These are phyloP conservation scores for Saxicola maurus DNA, from an alignment of 2,797 vertebrate species.

Conservation along the genomic window DNA sequence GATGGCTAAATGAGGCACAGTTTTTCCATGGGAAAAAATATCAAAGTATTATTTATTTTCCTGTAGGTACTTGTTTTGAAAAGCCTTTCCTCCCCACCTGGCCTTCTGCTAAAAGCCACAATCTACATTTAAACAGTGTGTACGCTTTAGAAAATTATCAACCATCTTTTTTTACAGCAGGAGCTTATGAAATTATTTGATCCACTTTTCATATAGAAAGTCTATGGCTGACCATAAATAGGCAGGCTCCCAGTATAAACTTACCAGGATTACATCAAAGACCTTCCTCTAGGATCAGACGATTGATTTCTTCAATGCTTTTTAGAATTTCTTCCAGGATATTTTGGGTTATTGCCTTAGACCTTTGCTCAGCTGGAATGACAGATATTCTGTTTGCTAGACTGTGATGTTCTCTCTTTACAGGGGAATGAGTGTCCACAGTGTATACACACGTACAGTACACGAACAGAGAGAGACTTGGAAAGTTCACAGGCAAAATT, in stretches of 20 bases:
- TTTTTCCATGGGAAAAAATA: slow-evolving; percentile 62
- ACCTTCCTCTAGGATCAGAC: slow-evolving; percentile 70
- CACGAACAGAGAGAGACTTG: slow-evolving; percentile 27
- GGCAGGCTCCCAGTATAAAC: slow-evolving; percentile 77
- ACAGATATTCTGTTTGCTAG: slow-evolving; percentile 64
- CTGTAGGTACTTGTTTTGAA: slow-evolving; percentile 71
- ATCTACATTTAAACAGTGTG: slow-evolving; percentile 34
- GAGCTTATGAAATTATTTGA: slow-evolving; percentile 47
- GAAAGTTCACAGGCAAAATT: slow-evolving; percentile 57
- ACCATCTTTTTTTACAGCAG: slow-evolving; percentile 40
- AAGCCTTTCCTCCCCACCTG: slow-evolving; percentile 67
- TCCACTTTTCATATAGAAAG: slow-evolving; percentile 59
- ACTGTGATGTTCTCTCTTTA: slow-evolving; percentile 61
- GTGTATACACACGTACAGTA: slow-evolving; percentile 13
- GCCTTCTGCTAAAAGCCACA: slow-evolving; percentile 56
- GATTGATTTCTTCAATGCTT: slow-evolving; percentile 71
- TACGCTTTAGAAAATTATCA: slow-evolving; percentile 31
- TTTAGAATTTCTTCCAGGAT: slow-evolving; percentile 70
- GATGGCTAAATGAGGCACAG: slow-evolving; percentile 52
- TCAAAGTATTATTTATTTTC: slow-evolving; percentile 75
- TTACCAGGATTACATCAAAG: slow-evolving; percentile 74
- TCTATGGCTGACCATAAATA: slow-evolving; percentile 59
- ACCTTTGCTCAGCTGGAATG: slow-evolving; percentile 68
- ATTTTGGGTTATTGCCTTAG: slow-evolving; percentile 74
- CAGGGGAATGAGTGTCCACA: slow-evolving; percentile 22